Conservation (phyloP, 2,113 vertebrate species). For the Apodemus sylvaticus region DNA sequence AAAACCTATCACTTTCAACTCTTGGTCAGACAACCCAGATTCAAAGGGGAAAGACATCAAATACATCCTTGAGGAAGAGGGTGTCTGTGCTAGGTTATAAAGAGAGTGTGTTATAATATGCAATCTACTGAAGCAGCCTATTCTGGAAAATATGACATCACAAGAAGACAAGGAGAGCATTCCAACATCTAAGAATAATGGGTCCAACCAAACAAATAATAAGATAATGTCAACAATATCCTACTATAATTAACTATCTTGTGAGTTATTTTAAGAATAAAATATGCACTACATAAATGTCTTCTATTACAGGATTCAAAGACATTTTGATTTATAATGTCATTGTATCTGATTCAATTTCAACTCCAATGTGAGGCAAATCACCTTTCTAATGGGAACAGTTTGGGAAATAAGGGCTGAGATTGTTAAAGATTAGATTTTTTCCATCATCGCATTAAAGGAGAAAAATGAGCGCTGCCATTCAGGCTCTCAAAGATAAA, state of each 20-base stretch:
- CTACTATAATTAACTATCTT: conserved; percentile 73
- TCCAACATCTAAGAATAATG: conserved; percentile 57
- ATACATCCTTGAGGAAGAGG: neutral
- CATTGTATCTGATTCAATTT: conserved; percentile 60
- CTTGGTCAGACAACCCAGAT: neutral
- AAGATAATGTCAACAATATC: conserved; percentile 51
- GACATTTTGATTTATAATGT: conserved; percentile 55
- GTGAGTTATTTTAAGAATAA: conserved; percentile 77
- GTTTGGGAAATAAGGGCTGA: conserved; percentile 46
- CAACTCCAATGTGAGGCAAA: conserved; percentile 57
- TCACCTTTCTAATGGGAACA: conserved; percentile 32
- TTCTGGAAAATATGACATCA: conserved; percentile 41
- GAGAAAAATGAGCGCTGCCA: conserved; percentile 39
- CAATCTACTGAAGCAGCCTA: neutral
- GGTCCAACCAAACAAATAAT: conserved; percentile 66
- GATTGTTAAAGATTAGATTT: conserved; percentile 47
- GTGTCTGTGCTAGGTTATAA: neutral
- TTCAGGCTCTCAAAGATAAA: conserved; percentile 58
- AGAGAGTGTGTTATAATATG: neutral
- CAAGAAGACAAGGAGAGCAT: neutral
- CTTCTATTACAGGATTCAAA: conserved; percentile 24
- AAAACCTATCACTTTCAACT: neutral
- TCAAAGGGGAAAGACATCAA: neutral
- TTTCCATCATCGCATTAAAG: conserved; percentile 25
- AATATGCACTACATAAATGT: conserved; percentile 31